Base-by-base conservation (phyloP, 2,888 invertebrate species). In the Dryomyza anilis region DNA sequence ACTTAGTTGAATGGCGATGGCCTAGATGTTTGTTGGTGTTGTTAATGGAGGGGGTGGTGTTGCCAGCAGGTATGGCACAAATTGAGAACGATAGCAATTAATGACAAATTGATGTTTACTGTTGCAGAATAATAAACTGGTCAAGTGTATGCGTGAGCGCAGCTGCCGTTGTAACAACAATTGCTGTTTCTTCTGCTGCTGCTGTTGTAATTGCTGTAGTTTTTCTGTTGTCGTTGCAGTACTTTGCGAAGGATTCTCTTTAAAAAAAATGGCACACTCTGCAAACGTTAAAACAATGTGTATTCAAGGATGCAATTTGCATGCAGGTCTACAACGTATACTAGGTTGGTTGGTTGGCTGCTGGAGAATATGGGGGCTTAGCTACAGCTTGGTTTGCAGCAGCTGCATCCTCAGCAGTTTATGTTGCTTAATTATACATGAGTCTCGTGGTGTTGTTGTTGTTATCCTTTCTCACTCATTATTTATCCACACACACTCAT, bases 51-150 rank as follows among this genome's bases (percentile, higher is more conserved):
- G n/a, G n/a, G n/a, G n/a, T n/a, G n/a, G n/a, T n/a, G 39, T 14
- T 21, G 48, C 12, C 19, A 23, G 14, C 48, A 12, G 48, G 23
- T 23, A 19, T 7, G 25, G 6, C 25, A 23, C 27, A 50, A 58
- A 57, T 63, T 63, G 63, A 57, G 56, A 50, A 57, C 55, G 45
- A 30, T 58, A 30, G 64, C 64, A 64, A 64, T 64, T 64, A 64
- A 64, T 58, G 64, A 63, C 56, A 45, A 56, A 63, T 63, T 63
- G 63, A 50, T 58, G 58, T 58, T 64, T 52, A 39, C 64, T 19
- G 55, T 46, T 46, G 60, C 48, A 48, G 56, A 63, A 63, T 56
- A 46, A 46, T 56, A 63, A 56, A 63, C 63, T 63, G 63, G 63
- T 63, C 63, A 63, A 63, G 63, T 63, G 63, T 63, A 46, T 16